A percentile compares a stretch with the other conserved stretches of the same genome.
Conservation (phyloP, 2,113 vertebrate genomes). For the Myotis yumanensis region DNA sequence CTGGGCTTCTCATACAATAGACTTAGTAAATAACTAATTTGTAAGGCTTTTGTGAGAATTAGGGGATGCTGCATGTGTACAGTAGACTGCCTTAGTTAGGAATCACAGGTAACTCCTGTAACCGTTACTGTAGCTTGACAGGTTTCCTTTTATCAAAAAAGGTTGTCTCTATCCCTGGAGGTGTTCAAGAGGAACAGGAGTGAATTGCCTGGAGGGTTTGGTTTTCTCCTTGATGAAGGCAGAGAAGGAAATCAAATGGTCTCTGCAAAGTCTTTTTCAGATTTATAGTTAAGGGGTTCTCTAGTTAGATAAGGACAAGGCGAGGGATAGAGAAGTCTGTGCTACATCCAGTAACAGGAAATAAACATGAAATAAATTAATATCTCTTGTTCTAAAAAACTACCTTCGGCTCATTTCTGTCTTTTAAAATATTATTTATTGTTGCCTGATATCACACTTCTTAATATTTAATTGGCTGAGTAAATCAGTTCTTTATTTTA, state of each 20-base stretch:
- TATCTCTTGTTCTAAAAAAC: slow-evolving; percentile 14
- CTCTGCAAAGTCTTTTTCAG: slow-evolving; percentile 23
- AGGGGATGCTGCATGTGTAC: not conserved
- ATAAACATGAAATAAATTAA: slow-evolving; percentile 33
- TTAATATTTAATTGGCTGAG: slow-evolving; percentile 63
- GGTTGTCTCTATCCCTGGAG: not conserved
- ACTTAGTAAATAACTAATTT: not conserved
- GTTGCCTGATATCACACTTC: slow-evolving; percentile 23
- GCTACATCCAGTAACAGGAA: not conserved
- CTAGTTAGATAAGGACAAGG: not conserved
- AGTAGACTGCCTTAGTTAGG: not conserved
- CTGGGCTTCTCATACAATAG: slow-evolving; percentile 38
- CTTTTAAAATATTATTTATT: slow-evolving; percentile 66
- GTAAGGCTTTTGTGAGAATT: slow-evolving; percentile 21
- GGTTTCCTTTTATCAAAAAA: slow-evolving; percentile 29
- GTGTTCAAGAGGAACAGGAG: not conserved
- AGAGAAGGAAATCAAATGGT: slow-evolving; percentile 7
- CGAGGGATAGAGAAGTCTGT: not conserved
- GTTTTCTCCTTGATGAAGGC: not conserved
- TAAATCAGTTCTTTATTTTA: slow-evolving; percentile 24
- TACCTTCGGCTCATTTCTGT: slow-evolving; percentile 27
- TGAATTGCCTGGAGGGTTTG: not conserved
- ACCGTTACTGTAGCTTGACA: not conserved
- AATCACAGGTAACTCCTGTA: not conserved
- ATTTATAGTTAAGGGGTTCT: not conserved